A percentile compares a stretch with the other conserved stretches of the same genome.
Evolutionary conservation across 2,113 vertebrate species (phyloP).

Genomic region (Chascanopsetta lugubris): DNA sequence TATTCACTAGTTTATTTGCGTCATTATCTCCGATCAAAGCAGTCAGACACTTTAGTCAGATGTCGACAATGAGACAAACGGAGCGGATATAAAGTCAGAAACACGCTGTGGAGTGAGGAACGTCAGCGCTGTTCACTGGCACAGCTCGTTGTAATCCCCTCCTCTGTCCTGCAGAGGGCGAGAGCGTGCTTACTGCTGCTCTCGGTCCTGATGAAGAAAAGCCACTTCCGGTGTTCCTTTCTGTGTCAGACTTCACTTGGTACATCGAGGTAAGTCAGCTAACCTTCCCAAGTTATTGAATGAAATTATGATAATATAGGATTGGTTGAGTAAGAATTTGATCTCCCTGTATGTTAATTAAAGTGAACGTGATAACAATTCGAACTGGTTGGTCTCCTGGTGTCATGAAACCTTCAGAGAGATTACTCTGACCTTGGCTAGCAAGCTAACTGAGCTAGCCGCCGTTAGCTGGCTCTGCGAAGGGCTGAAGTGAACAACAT

Average conservation of each 20-base stretch:
- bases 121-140: no score
- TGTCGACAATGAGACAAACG: not conserved
- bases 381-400: accelerated
- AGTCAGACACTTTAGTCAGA: not conserved
- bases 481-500: conserved; percentile 2
- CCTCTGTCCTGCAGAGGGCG: conserved; percentile 41
- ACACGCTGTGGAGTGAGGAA: not conserved
- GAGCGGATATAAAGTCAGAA: not conserved
- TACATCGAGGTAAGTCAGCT: conserved; percentile 60
- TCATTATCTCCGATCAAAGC: not conserved
- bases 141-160: not conserved
- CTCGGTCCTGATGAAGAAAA: not conserved
- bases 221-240: conserved; percentile 47
- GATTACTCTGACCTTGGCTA: conserved; percentile 74
- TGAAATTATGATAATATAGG: not conserved
- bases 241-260: conserved; percentile 18
- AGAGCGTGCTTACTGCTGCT: not conserved
- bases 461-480: conserved; percentile 7
- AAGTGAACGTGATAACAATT: accelerated
- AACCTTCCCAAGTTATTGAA: accelerated
- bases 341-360: accelerated
- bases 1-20: not conserved
- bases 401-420: not conserved
- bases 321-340: not conserved
- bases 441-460: conserved; percentile 50